Conservation (phyloP, 2,888 invertebrate species). For the Xestia sexstrigata region DNA sequence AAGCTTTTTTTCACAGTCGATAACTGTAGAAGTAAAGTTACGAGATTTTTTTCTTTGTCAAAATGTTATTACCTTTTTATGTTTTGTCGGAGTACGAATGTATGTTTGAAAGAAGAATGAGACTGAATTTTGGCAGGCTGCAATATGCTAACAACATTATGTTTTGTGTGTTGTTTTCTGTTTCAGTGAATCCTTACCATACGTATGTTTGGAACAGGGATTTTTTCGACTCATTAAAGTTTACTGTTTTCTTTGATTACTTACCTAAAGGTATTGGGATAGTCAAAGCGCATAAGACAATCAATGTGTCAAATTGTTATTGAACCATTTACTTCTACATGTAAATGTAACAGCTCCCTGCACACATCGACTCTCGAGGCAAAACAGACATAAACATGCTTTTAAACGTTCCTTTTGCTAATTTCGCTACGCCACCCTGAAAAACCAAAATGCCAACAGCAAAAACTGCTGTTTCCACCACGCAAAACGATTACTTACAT, state of each 20-base stretch:
- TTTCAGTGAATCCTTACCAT: background rate
- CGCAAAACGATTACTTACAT: conserved; percentile 9
- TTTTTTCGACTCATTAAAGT: background rate
- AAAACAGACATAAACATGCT: conserved; percentile 19
- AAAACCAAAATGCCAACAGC: conserved; percentile 12
- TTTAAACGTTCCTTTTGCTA: conserved; percentile 2
- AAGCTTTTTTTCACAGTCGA: conserved; percentile 14
- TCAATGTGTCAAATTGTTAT: background rate
- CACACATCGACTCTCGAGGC: background rate
- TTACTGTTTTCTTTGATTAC: no score
- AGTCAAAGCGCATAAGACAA: background rate
- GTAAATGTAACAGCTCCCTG: conserved; percentile 3
- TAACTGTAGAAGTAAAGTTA: conserved; percentile 30
- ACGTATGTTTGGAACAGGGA: background rate
- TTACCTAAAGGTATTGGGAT: background rate
- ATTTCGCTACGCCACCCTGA: conserved; percentile 18
- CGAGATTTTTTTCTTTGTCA: conserved; percentile 15
- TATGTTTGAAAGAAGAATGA: conserved; percentile 38
- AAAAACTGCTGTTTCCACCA: conserved; percentile 10
- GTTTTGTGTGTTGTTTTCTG: conserved; percentile 25
- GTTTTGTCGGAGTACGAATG: conserved; percentile 16
- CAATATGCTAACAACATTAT: conserved; percentile 14
- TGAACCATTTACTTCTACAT: background rate
- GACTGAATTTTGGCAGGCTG: conserved; percentile 41
- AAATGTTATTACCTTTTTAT: conserved; percentile 13